phyloP scores from a whole-genome alignment of 2,888 invertebrate species.

The Blastobasis lacticolella region DNA sequence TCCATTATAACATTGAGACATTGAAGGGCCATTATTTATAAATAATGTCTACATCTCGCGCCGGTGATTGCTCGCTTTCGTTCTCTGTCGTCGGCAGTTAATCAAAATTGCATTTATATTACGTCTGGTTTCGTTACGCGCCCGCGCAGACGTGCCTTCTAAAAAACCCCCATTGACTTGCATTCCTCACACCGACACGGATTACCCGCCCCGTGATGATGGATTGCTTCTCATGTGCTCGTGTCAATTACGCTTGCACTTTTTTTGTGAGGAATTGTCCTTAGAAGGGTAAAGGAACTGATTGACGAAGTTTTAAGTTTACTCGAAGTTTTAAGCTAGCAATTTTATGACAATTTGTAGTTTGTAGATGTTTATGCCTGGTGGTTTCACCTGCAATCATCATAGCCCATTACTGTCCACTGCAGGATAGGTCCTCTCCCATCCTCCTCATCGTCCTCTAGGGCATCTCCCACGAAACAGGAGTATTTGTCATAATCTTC shows the following conservation, averaged over 20 bases:
- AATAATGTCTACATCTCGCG: conserved; percentile 57
- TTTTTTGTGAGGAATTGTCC: neutral
- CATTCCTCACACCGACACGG: conserved; percentile 27
- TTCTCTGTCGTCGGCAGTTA: conserved; percentile 36
- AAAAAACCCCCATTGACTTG: conserved; percentile 42
- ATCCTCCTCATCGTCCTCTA: too few species aligned
- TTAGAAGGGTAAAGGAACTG: too few species aligned
- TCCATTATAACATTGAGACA: neutral
- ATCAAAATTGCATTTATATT: conserved; percentile 70
- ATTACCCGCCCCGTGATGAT: conserved; percentile 39
- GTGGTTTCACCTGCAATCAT: too few species aligned
- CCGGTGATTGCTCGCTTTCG: conserved; percentile 36
- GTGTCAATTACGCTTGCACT: conserved; percentile 13
- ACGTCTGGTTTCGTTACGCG: conserved; percentile 55
- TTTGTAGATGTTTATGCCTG: too few species aligned
- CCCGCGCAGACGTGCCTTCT: conserved; percentile 22
- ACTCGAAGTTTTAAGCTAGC: too few species aligned
- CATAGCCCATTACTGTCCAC: too few species aligned
- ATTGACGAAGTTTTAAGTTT: too few species aligned
- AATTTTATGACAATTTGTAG: too few species aligned
- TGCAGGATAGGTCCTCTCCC: too few species aligned
- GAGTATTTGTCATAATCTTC: too few species aligned
- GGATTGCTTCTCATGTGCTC: conserved; percentile 31
- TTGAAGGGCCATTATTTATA: conserved; percentile 4
- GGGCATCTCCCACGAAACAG: too few species aligned